Percentiles rank a stretch among this genome's conserved stretches.
phyloP scores from a whole-genome alignment of 2,888 invertebrate species.

The Oligia latruncula region DNA sequence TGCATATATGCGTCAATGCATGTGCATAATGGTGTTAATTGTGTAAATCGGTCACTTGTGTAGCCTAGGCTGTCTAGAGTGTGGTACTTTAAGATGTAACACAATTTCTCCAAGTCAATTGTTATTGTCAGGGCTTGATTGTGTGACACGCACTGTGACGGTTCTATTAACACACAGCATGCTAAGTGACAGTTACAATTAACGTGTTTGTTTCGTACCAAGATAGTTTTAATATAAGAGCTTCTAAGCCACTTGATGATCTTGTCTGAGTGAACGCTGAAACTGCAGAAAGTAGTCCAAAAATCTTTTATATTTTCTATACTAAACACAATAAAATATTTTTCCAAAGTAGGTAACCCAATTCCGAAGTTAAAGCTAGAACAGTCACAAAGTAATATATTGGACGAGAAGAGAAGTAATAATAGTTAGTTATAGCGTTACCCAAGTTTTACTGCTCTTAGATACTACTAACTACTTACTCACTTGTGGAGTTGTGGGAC shows the following conservation, averaged over 20 bases:
- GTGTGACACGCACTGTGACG: conserved; percentile 11
- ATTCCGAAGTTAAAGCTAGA: conserved; percentile 11
- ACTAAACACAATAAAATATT: not conserved
- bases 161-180: conserved; percentile 11
- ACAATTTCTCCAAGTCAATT: conserved; percentile 40
- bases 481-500: conserved; percentile 11
- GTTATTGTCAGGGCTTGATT: conserved; percentile 45
- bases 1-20: conserved; percentile 17
- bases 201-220: conserved; percentile 8
- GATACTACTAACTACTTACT: conserved; percentile 4
- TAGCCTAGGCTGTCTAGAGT: conserved; percentile 22
- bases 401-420: conserved; percentile 27
- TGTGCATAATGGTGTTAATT: conserved; percentile 40
- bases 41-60: conserved; percentile 40
- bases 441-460: conserved; percentile 25
- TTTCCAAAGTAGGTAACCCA: not conserved
- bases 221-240: not conserved
- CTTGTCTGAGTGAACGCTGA: not conserved
- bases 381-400: conserved; percentile 29
- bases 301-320: not conserved
- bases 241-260: conserved; percentile 5
- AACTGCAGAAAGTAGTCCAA: not conserved
- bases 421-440: conserved; percentile 34
- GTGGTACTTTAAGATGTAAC: not conserved
- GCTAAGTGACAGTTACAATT: conserved; percentile 26